Base-by-base conservation (phyloP, 2,888 invertebrate species). In the Salticus scenicus region DNA sequence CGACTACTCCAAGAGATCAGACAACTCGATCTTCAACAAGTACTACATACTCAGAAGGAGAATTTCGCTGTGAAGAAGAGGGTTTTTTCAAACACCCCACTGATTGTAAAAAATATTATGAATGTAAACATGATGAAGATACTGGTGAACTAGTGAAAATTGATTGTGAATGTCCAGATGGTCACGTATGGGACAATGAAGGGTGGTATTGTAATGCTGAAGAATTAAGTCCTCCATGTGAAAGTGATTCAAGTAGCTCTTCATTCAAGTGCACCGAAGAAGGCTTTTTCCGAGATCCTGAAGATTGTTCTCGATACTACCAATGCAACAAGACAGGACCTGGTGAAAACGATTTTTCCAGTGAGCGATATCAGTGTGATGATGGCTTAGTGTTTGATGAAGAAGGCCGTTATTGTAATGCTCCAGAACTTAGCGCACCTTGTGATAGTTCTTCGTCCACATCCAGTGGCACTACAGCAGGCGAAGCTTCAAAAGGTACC, bases 231-330 rank as follows among this genome's bases (percentile, higher is more conserved):
- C 72, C 77, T 7, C 77, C 83, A 2, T 84, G 83, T 41, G 69
- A 84, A 7, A 77, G 67, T 17, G 66, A 63, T 14, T 67, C 67
- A n/a, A 17, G 14, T 10, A 10, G 37, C 37, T 47, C 42, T 14
- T 70, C 75, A 0, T 83, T 74, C 41, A 57, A 74, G 64, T 89
- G 89, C 66, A 41, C 37, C 37, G 79, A 81, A 41, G 89, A 89
- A 72, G 89, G 89, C 7, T 88, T 89, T 51, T 89, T 88, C 82
- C 69, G 87, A 12, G 83, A 89, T 80, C 89, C 89, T 33, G 85
- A 87, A 71, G 87, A 89, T 31, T 89, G 89, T 41, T 51, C 77
- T 1, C 74, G 67, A 31, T 89, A 89, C 67, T 88, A 87, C 74
- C 74, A 87, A 28, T 89, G 89, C 75, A 87, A 80, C 2, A 83